Evolutionary conservation across 1,140 invertebrate species (phyloP).

Genomic region (Aphelenchoides fujianensis): DNA sequence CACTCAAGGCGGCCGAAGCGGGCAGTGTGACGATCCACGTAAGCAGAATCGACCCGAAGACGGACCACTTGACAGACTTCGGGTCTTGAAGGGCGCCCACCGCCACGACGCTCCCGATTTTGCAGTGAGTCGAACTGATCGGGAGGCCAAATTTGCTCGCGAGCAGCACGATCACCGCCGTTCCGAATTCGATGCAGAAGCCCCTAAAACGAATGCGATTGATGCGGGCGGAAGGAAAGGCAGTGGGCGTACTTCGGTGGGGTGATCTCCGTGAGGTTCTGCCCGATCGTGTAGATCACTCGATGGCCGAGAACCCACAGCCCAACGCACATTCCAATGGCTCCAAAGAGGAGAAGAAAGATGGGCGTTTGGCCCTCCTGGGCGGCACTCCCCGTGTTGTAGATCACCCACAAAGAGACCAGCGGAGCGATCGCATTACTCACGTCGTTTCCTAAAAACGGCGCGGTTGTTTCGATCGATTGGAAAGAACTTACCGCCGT

Average conservation of each 20-base stretch:
- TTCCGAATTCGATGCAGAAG: conserved; percentile 89
- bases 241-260: conserved; percentile 35
- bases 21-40: conserved; percentile 95
- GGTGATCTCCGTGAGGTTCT: conserved; percentile 55
- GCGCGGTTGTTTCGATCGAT: no score
- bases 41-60: conserved; percentile 79
- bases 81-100: conserved; percentile 44
- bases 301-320: conserved; percentile 56
- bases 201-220: conserved; percentile 65
- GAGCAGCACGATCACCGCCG: conserved; percentile 86
- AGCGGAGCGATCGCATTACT: conserved; percentile 94
- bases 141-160: conserved; percentile 92
- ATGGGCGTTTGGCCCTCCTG: conserved; percentile 39
- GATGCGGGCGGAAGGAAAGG: background rate
- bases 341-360: conserved; percentile 44
- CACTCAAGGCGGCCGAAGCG: conserved; percentile 43
- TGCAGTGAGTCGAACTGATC: conserved; percentile 94
- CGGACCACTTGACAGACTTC: conserved; percentile 66
- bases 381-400: conserved; percentile 55
- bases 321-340: conserved; percentile 47
- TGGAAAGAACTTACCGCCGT: conserved; percentile 37
- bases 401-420: conserved; percentile 83
- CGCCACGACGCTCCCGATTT: conserved; percentile 68
- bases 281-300: conserved; percentile 53
- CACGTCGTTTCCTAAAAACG: conserved; percentile 98